Conservation (phyloP, 2,888 invertebrate species). For the Scaptomyza reducta region DNA sequence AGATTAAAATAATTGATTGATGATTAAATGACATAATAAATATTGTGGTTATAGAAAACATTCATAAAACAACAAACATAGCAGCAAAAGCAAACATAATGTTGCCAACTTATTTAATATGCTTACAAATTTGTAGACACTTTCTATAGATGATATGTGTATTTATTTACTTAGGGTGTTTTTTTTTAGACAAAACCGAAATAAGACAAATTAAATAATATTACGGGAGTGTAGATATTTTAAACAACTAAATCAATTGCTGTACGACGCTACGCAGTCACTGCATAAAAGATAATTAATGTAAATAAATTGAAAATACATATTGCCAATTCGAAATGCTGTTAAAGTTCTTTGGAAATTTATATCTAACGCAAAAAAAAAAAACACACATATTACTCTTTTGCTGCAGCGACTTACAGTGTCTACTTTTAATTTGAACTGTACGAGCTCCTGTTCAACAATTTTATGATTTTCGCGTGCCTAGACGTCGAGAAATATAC, state of each 20-base stretch:
- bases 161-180: constrained; percentile 34
- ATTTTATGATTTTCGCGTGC: constrained; percentile 81
- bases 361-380: constrained; percentile 11
- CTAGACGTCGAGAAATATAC: constrained; percentile 80
- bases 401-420: constrained; percentile 75
- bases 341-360: constrained; percentile 53
- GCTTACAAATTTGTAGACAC: constrained; percentile 43
- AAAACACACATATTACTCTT: constrained; percentile 26
- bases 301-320: constrained; percentile 10
- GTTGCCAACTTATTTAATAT: constrained; percentile 28
- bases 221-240: constrained; percentile 57
- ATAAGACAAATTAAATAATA: constrained; percentile 66
- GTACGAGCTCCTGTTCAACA: constrained; percentile 81
- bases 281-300: constrained; percentile 52
- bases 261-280: constrained; percentile 73
- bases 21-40: constrained; percentile 12
- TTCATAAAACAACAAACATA: constrained; percentile 38
- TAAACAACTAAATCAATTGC: constrained; percentile 47
- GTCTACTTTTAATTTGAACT: constrained; percentile 81
- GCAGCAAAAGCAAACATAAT: constrained; percentile 17
- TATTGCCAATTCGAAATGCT: constrained; percentile 60
- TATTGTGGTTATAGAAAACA: constrained; percentile 21
- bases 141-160: constrained; percentile 8
- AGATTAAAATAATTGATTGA: constrained; percentile 14
- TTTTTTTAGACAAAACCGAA: constrained; percentile 73